Base-by-base conservation (phyloP, 2,888 invertebrate species). In the Oscheius myriophilus region DNA sequence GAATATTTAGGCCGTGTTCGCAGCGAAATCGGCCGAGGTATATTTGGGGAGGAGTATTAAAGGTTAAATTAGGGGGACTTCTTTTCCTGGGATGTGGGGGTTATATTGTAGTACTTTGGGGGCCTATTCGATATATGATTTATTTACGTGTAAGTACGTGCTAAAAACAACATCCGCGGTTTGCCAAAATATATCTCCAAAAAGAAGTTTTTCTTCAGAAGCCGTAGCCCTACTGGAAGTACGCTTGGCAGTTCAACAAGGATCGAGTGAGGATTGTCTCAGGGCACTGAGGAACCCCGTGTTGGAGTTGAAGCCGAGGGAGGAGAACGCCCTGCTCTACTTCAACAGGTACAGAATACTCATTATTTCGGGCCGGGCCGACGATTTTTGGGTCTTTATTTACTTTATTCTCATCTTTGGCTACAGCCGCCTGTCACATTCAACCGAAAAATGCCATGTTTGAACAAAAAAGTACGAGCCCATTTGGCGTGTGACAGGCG, bases 141-240 rank as follows among this genome's bases (percentile, higher is more conserved):
- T n/a, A n/a, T n/a, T n/a, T n/a, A n/a, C n/a, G n/a, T n/a, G n/a
- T n/a, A n/a, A n/a, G n/a, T n/a, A n/a, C n/a, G n/a, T n/a, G n/a
- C n/a, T n/a, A n/a, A n/a, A n/a, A 54, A 54, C 0, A 11, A 58
- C 25, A 16, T n/a, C 21, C 49, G 43, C 23, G 42, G 25, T 43
- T 23, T 18, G 43, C n/a, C 25, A 33, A n/a, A n/a, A n/a, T n/a
- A n/a, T n/a, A n/a, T n/a, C n/a, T n/a, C n/a, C n/a, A n/a, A n/a
- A n/a, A n/a, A n/a, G n/a, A 49, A 33, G 18, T 39, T 26, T 52
- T 14, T 12, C 69, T 73, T 23, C 62, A 75, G 78, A 72, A 23
- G 75, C 73, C 25, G 79, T 81, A 49, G 80, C 79, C 11, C 68
- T 79, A 6, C 71, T 78, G 1, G 81, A 82, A 62, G 78, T 82